Evolutionary conservation across 2,797 vertebrate genomes (phyloP).

Genomic region (Crocidura indochinensis): DNA sequence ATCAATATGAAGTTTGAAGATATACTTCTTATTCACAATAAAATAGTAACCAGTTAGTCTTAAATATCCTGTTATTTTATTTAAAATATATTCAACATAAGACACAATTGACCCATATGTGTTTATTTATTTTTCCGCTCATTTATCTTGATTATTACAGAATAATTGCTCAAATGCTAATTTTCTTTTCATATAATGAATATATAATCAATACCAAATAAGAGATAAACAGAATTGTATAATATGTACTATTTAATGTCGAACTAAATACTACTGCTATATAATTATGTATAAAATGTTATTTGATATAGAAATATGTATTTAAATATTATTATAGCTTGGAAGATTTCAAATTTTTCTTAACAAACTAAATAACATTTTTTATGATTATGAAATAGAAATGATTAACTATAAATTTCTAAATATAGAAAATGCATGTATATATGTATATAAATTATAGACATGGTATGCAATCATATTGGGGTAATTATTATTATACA

Average conservation of each 20-base stretch:
- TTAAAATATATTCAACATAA: background rate
- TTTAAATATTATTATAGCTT: slow-evolving; percentile 2
- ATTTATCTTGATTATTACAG: background rate
- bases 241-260: too few species aligned
- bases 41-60: background rate
- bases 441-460: background rate
- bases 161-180: background rate
- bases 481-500: background rate
- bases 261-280: background rate
- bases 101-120: background rate
- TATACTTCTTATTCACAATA: background rate
- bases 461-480: background rate
- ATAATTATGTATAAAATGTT: background rate
- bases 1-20: slow-evolving; percentile 1
- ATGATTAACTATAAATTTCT: background rate
- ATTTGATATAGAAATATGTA: background rate
- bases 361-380: background rate
- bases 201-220: background rate
- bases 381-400: background rate
- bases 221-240: background rate
- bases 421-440: background rate
- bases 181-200: background rate
- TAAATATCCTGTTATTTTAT: background rate
- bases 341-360: slow-evolving; percentile 4
- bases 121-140: background rate